phyloP scores from a whole-genome alignment of 2,797 vertebrate genomes.

The Xenopus petersii region DNA sequence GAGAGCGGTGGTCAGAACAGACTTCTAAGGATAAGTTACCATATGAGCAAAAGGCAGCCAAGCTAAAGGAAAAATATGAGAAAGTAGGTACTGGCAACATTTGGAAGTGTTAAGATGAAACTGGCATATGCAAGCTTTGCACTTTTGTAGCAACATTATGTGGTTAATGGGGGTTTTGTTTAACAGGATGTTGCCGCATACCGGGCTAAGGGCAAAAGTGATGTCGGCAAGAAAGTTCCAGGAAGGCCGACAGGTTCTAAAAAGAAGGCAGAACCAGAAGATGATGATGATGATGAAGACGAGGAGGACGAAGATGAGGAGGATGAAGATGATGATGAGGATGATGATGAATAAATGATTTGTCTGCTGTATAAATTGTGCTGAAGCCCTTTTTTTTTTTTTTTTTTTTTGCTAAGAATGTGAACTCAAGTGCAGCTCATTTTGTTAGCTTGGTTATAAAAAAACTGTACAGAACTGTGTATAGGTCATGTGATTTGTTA shows the following conservation, averaged over 20 bases:
- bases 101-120: too few relatives aligned
- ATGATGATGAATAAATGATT: slow-evolving; percentile 79
- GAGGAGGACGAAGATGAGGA: slow-evolving; percentile 86
- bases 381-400: slow-evolving; percentile 68
- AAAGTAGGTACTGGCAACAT: slow-evolving; percentile 70
- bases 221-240: slow-evolving; percentile 84
- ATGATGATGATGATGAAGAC: slow-evolving; percentile 86
- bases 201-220: slow-evolving; percentile 77
- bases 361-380: slow-evolving; percentile 70
- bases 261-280: slow-evolving; percentile 79
- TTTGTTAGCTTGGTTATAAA: slow-evolving; percentile 72
- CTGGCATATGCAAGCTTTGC: too few relatives aligned
- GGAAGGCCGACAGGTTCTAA: slow-evolving; percentile 83
- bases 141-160: too few relatives aligned
- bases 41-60: slow-evolving; percentile 84
- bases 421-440: slow-evolving; percentile 84
- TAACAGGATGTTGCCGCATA: slow-evolving; percentile 90
- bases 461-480: slow-evolving; percentile 87
- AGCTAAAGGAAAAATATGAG: slow-evolving; percentile 94
- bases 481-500: slow-evolving; percentile 74
- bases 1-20: slow-evolving; percentile 88
- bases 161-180: background rate
- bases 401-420: slow-evolving; percentile 78
- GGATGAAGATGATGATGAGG: slow-evolving; percentile 77
- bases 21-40: slow-evolving; percentile 85